phyloP scores from a whole-genome alignment of 2,888 invertebrate genomes.

The Pachydiplax longipennis region DNA sequence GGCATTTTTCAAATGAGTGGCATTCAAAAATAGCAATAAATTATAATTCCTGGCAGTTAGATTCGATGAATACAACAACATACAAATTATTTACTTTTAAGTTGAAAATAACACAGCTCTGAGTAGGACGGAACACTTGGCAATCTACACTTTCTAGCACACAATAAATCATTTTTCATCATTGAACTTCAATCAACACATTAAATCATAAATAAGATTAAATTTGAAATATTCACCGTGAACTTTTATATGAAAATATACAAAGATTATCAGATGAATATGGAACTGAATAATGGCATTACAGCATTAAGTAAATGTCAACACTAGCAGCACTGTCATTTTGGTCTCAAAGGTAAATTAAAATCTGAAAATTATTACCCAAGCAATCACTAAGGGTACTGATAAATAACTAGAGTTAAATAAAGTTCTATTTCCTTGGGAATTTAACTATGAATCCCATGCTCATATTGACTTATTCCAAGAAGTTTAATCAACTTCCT shows the following conservation, averaged over 20 bases:
- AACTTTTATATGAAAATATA: background rate
- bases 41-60: conserved; percentile 27
- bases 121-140: conserved; percentile 39
- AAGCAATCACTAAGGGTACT: background rate
- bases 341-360: background rate
- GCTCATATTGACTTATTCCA: too few relatives aligned
- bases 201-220: background rate
- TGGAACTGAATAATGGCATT: conserved; percentile 2
- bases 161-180: background rate
- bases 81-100: conserved; percentile 15
- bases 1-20: background rate
- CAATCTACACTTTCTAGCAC: conserved; percentile 24
- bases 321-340: background rate
- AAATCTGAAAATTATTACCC: background rate
- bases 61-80: conserved; percentile 12
- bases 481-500: background rate
- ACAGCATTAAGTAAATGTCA: background rate
- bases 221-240: conserved; percentile 2
- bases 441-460: background rate
- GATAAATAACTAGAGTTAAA: too few relatives aligned
- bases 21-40: conserved; percentile 39
- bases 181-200: background rate
- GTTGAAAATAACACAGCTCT: conserved; percentile 33
- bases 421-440: background rate
- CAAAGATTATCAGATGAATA: background rate